Evolutionary conservation across 2,888 invertebrate genomes (phyloP).

Genomic region (Euplexia lucipara): DNA sequence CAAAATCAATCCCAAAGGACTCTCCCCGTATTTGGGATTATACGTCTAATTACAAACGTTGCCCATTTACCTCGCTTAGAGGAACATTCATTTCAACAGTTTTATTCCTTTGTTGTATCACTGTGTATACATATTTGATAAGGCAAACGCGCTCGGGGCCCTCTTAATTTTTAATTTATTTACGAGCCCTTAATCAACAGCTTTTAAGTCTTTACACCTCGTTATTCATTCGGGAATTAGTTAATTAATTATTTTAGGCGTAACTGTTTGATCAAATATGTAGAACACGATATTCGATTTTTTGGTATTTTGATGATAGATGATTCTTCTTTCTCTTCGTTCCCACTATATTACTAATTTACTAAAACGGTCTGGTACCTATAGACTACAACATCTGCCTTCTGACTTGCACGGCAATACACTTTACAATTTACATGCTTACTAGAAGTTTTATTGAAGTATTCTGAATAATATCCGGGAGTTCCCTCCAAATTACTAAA

Average conservation of each 20-base stretch:
- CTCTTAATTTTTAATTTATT: slow-evolving; percentile 65
- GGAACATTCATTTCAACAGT: slow-evolving; percentile 19
- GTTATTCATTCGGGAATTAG: slow-evolving; percentile 19
- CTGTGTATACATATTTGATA: slow-evolving; percentile 57
- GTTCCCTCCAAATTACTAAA: slow-evolving; percentile 12
- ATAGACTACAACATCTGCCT: no score
- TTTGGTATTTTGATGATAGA: slow-evolving; percentile 3
- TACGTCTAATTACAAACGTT: slow-evolving; percentile 31
- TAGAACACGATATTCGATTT: slow-evolving; percentile 9
- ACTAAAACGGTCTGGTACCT: slow-evolving; percentile 12
- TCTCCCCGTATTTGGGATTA: slow-evolving; percentile 17
- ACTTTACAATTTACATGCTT: neutral
- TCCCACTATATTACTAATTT: slow-evolving; percentile 2
- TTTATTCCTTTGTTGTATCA: slow-evolving; percentile 35
- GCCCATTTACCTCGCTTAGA: slow-evolving; percentile 16
- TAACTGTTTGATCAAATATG: slow-evolving; percentile 22
- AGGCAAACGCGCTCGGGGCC: slow-evolving; percentile 43
- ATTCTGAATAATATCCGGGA: slow-evolving; percentile 8
- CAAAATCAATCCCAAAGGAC: slow-evolving; percentile 16
- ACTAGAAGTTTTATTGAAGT: neutral
- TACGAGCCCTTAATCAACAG: slow-evolving; percentile 52
- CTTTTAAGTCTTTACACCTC: slow-evolving; percentile 59
- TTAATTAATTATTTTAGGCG: slow-evolving; percentile 28
- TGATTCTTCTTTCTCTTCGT: slow-evolving; percentile 9
- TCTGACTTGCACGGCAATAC: no score